Percentiles rank a stretch among this genome's conserved stretches.
phyloP scores from a whole-genome alignment of 2,888 invertebrate genomes.

The Scelioninae gen. 2 region DNA sequence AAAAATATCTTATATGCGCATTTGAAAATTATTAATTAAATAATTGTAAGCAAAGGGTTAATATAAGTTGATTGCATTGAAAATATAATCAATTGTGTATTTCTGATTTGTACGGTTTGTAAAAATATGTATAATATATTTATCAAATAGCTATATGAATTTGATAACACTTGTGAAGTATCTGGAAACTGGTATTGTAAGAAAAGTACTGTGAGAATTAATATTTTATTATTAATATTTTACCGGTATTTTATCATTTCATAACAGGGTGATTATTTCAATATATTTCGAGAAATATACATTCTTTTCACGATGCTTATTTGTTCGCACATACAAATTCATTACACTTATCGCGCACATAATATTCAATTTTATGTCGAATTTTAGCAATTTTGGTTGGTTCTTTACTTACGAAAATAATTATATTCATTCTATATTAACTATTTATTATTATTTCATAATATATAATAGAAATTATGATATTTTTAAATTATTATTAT shows the following conservation, averaged over 20 bases:
- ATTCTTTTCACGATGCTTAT: slow-evolving; percentile 15
- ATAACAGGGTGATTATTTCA: slow-evolving; percentile 11
- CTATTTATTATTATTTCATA: neutral
- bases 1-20: slow-evolving; percentile 20
- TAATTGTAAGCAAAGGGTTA: slow-evolving; percentile 1
- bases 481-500: neutral
- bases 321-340: slow-evolving; percentile 31
- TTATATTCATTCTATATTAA: neutral
- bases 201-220: slow-evolving; percentile 6
- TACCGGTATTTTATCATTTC: slow-evolving; percentile 3
- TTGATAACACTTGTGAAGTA: slow-evolving; percentile 58
- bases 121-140: slow-evolving; percentile 55
- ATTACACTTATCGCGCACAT: slow-evolving; percentile 32
- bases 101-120: slow-evolving; percentile 55
- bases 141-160: slow-evolving; percentile 48
- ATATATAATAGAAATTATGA: neutral
- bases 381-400: slow-evolving; percentile 3
- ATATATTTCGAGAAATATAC: slow-evolving; percentile 20
- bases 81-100: slow-evolving; percentile 34
- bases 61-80: slow-evolving; percentile 8
- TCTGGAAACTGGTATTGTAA: slow-evolving; percentile 36
- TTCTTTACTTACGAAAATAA: neutral
- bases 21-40: slow-evolving; percentile 8
- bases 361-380: slow-evolving; percentile 27
- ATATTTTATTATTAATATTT: neutral